These are phyloP conservation scores for Apostichopus leukothele DNA, from an alignment of 53 echinoderm and acorn worm genomes.

Conservation along the genomic window DNA sequence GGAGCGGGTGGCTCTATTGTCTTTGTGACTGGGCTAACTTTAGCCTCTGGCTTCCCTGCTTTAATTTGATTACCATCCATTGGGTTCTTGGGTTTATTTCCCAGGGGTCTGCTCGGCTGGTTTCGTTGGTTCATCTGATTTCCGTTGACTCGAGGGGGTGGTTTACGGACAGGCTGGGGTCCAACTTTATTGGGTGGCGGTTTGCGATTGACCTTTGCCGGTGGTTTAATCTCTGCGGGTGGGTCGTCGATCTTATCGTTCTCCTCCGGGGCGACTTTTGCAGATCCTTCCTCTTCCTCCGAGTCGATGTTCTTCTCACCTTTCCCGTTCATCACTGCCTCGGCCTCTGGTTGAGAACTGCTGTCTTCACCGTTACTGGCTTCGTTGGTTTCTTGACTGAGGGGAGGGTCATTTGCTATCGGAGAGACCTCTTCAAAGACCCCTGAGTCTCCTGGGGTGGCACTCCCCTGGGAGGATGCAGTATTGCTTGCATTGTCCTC, in stretches of 20 bases:
- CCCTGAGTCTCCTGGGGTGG: constrained; percentile 78
- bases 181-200: constrained; percentile 23
- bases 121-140: background rate
- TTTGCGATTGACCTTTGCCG: constrained; percentile 20
- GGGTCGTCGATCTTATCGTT: background rate
- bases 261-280: background rate
- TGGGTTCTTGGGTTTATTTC: constrained; percentile 38
- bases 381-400: constrained; percentile 49
- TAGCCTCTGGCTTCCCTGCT: constrained; percentile 45
- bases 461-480: constrained; percentile 67
- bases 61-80: constrained; percentile 38
- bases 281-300: constrained; percentile 4
- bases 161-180: constrained; percentile 1
- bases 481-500: constrained; percentile 56
- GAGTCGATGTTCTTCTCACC: background rate
- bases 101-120: constrained; percentile 36
- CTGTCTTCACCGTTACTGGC: constrained; percentile 50
- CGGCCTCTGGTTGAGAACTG: constrained; percentile 75
- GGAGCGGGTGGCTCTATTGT: constrained; percentile 42
- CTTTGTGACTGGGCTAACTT: constrained; percentile 48
- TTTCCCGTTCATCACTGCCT: constrained; percentile 61
- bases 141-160: constrained; percentile 13
- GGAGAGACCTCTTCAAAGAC: constrained; percentile 66
- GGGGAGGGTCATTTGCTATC: constrained; percentile 26
- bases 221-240: constrained; percentile 28